Evolutionary conservation across 2,113 vertebrate genomes (phyloP), one percentile per base, ranked within the genome.

Genomic region (Delphinus delphis): DNA sequence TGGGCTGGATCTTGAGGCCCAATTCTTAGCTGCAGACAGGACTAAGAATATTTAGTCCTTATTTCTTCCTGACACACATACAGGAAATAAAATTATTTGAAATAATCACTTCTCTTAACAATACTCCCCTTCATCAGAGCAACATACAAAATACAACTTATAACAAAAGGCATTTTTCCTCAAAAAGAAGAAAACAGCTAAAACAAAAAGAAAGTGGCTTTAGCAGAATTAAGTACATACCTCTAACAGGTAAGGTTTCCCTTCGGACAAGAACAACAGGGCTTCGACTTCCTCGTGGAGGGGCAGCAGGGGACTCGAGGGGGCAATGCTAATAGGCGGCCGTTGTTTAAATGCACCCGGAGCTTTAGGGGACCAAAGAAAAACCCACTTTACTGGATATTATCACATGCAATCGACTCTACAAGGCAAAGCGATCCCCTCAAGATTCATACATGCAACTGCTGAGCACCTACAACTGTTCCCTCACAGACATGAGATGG

Each of bases 231-330:
- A 41, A 76, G 53, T 36, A 96, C 87, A 20, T 98, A 99, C 99
- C 99, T 99, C 99, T 81, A 99, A 98, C 92, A 99, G 98, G 97
- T 99, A 99, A 53, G 99, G 99, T 81, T 99, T 99, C 79, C 99
- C 99, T 80, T 99, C 99, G 31, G 99, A 99, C 94, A 99, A 99
- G 98, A 99, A 99, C 76, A 99, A 97, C 79, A 99, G 99, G 47
- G 99, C 98, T 97, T 99, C 99, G 44, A 99, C 99, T 97, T 99
- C 99, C 23, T 99, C 96, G 62, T 99, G 99, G 65, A 99, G 99
- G 0, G 98, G 98, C 92, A 99, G 97, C 68, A 99, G 99, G 0
- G 99, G 97, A 63, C 98, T 98, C 6, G 99, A 99, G 25, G 99
- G 8, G 0, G 99, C 97, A 93, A 98, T 93, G 96, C 98, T 97